Conservation (phyloP, 2,797 vertebrate genomes). For the Syndactyla subalaris region DNA sequence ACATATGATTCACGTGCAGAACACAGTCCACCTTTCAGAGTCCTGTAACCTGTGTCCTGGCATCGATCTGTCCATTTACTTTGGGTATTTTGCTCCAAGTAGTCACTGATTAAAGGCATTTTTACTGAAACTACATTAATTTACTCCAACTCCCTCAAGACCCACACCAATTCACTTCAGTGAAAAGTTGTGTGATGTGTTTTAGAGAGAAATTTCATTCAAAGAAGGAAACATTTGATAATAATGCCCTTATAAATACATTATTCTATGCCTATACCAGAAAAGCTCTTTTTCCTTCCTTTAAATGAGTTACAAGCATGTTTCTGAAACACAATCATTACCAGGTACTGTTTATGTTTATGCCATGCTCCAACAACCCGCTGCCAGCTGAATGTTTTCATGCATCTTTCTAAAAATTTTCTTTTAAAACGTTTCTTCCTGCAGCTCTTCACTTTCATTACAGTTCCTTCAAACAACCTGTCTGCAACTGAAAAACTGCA, state of each 20-base stretch:
- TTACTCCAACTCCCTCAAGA: not conserved
- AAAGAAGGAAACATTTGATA: not conserved
- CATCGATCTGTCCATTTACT: not conserved
- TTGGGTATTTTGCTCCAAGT: not conserved
- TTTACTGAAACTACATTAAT: not conserved
- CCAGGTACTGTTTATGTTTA: not conserved
- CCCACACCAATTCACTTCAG: not conserved
- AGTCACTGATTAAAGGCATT: not conserved
- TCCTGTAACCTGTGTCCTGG: not conserved
- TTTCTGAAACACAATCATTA: not conserved
- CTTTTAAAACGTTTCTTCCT: not conserved
- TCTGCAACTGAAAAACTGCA: not conserved
- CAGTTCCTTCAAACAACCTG: not conserved
- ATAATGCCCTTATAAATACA: not conserved
- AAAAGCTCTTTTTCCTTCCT: not conserved
- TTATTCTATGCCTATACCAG: not conserved
- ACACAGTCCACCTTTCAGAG: not conserved
- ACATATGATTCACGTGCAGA: fast-evolving
- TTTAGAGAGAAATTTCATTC: not conserved
- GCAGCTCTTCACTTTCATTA: not conserved
- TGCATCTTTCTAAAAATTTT: not conserved
- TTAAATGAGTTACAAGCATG: not conserved
- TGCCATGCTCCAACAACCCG: not conserved
- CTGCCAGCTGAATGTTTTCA: not conserved
- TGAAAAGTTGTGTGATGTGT: not conserved